phyloP scores from a whole-genome alignment of 35 echinoderm and acorn worm species.

The Ophioderma brevispina region DNA sequence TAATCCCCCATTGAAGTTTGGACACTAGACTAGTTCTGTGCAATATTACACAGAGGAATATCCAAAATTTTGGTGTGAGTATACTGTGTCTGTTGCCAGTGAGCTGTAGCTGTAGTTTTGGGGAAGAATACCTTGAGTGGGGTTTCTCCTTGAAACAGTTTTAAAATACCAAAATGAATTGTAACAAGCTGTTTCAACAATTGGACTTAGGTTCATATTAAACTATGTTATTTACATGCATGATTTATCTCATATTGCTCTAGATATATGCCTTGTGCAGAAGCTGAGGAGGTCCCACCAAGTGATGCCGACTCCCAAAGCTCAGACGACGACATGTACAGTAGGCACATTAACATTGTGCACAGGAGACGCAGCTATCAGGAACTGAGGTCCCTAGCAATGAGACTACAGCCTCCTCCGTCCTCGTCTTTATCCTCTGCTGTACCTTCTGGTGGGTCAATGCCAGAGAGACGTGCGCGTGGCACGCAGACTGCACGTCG shows the following conservation, averaged over 20 bases:
- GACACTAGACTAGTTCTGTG: no score
- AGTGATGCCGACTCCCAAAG: not conserved
- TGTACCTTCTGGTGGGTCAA: not conserved
- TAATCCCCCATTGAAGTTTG: no score
- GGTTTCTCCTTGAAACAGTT: no score
- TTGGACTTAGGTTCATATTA: no score
- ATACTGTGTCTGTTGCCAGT: no score
- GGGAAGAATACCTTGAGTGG: no score
- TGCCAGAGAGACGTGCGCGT: conserved; percentile 36
- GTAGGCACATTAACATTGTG: conserved; percentile 24
- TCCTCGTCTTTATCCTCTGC: conserved; percentile 11
- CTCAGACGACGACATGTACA: not conserved
- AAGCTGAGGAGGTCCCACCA: conserved; percentile 1
- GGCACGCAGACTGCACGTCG: conserved; percentile 44
- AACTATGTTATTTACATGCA: no score
- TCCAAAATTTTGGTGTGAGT: no score
- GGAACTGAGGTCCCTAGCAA: conserved; percentile 16
- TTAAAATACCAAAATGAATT: no score
- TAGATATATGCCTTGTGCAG: conserved; percentile 15
- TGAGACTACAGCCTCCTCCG: conserved; percentile 29
- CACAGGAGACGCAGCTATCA: conserved; percentile 50
- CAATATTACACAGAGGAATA: no score
- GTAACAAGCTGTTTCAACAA: no score
- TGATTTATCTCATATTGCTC: not conserved
- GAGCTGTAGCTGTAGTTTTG: no score